phyloP scores from a whole-genome alignment of 1,140 invertebrate genomes.

The Mizuhopecten yessoensis region DNA sequence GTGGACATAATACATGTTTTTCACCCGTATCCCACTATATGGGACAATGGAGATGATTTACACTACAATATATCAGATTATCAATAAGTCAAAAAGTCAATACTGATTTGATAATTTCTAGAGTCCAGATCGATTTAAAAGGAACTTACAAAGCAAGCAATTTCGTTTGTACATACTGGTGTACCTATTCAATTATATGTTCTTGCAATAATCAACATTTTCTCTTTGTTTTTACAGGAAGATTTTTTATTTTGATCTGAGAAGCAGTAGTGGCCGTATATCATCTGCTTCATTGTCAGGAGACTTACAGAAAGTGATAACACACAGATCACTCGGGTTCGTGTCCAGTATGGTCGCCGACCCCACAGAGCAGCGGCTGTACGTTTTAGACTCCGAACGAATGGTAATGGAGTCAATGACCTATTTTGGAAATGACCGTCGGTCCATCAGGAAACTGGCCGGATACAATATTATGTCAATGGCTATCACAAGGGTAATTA shows the following conservation, averaged over 20 bases:
- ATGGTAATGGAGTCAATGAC: not conserved
- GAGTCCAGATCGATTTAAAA: too few species aligned
- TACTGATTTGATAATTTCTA: too few species aligned
- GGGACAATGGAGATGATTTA: too few species aligned
- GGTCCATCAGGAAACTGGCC: not conserved
- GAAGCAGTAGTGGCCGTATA: slow-evolving; percentile 2
- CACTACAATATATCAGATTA: too few species aligned
- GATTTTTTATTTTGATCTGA: not conserved
- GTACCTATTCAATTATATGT: too few species aligned
- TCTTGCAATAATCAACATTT: too few species aligned
- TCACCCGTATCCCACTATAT: too few species aligned
- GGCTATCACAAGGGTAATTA: not conserved
- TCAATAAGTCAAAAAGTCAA: too few species aligned
- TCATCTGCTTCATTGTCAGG: not conserved
- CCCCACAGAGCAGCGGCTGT: not conserved
- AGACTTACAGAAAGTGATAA: not conserved
- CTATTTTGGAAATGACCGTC: not conserved
- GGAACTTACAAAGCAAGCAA: too few species aligned
- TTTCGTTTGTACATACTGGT: too few species aligned
- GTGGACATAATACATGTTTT: too few species aligned
- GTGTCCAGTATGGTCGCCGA: not conserved
- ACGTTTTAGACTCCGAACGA: not conserved
- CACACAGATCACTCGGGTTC: not conserved
- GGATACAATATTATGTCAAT: not conserved
- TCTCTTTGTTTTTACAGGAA: not conserved